Evolutionary conservation across 1,140 invertebrate species (phyloP), one percentile per base, ranked within the genome.

Genomic region (Drusus annulatus): DNA sequence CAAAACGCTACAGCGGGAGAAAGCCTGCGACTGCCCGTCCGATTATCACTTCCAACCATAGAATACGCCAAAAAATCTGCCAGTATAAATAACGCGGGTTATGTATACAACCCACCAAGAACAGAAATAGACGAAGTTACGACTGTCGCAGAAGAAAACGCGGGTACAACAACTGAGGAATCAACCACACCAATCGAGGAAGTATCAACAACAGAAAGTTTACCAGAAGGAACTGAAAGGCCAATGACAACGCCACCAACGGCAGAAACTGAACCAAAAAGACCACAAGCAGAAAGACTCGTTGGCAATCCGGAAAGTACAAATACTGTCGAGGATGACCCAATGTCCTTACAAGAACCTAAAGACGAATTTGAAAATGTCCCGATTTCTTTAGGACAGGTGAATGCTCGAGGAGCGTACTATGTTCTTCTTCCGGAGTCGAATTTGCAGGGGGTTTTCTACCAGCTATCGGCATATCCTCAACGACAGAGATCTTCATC

Each of bases 21-120:
- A 68, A 86, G 85, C 62, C 89, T 90, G 69, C 85, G 86, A 5
- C 89, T 90, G 69, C 85, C 86, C 5, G 36, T 45, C 36, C 10
- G 36, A 45, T 45, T 45, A 2, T 88, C 89, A 31, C 15, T 62
- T 16, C 77, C 52, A 16, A 71, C 19, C 25, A 71, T 71, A 21
- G 68, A 71, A 52, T 71, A 71, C 50, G 68, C 68, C 10, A 45
- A 45, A 45, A 45, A 45, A 45, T 13, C 36, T 45, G 8, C 36
- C 10, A 45, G 10, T 8, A 13, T 45, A 45, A 45, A 45, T 45
- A 60, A 60, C 8, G 5, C 2, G 25, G 58, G 23, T 15, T 60
- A 19, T 60, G 58, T 15, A 2, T 21, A 60, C 21, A 56, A 21
- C 4, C 54, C n/a, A 56, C 54, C n/a, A 56, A 56, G 19, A 56